Evolutionary conservation across 1,140 invertebrate species (phyloP).

Genomic region (Lysiphlebus fabarum): DNA sequence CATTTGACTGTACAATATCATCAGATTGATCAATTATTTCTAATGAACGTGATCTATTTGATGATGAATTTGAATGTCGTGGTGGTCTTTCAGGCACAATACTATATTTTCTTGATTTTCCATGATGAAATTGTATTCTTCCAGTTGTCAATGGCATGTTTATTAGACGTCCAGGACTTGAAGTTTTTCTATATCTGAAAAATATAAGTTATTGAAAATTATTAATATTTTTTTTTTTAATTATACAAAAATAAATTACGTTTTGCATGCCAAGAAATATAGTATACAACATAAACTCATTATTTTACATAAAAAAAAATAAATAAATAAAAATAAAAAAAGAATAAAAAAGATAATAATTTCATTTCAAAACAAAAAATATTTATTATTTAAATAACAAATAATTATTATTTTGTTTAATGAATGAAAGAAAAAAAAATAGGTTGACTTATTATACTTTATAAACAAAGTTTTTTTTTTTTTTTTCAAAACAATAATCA

Average conservation of each 20-base stretch:
- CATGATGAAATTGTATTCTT: slow-evolving; percentile 41
- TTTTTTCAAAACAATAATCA: no score
- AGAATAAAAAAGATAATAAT: slow-evolving; percentile 11
- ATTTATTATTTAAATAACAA: slow-evolving; percentile 8
- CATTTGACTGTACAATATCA: slow-evolving; percentile 7
- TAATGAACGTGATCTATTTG: slow-evolving; percentile 36
- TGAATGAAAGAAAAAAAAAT: slow-evolving; percentile 3
- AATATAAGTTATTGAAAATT: slow-evolving; percentile 28
- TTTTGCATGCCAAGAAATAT: no score
- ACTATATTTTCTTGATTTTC: slow-evolving; percentile 31
- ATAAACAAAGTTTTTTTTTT: no score
- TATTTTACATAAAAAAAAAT: neutral
- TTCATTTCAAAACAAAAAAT: slow-evolving; percentile 20
- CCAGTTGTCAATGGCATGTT: slow-evolving; percentile 43
- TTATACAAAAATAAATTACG: no score
- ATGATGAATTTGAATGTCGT: slow-evolving; percentile 35
- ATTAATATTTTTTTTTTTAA: slow-evolving; percentile 29
- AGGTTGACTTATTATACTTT: no score
- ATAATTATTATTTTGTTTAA: slow-evolving; percentile 3
- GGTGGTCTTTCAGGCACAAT: slow-evolving; percentile 38
- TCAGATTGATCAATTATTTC: slow-evolving; percentile 38
- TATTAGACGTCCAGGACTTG: slow-evolving; percentile 61
- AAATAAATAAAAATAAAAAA: slow-evolving; percentile 20
- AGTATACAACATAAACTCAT: no score
- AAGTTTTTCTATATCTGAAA: slow-evolving; percentile 62